phyloP scores from a whole-genome alignment of 2,888 invertebrate species.

The Epistrophella euchroma region DNA sequence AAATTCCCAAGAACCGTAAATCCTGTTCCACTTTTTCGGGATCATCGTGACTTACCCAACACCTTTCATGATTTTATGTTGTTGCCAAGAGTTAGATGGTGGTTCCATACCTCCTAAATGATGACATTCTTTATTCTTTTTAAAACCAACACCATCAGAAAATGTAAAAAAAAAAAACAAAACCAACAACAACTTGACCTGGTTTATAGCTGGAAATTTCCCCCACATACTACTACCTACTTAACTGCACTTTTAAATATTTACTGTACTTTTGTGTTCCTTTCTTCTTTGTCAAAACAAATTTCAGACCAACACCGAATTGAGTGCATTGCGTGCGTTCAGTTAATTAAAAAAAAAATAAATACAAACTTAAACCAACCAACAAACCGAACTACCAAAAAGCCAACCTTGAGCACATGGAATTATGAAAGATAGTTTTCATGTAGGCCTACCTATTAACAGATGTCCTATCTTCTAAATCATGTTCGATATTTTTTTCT shows the following conservation, averaged over 20 bases:
- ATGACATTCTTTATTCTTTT: conserved; percentile 35
- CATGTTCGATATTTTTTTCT: not conserved
- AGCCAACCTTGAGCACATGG: conserved; percentile 23
- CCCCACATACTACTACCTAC: conserved; percentile 5
- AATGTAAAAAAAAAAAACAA: not conserved
- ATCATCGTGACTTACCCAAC: conserved; percentile 50
- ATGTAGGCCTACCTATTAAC: not conserved
- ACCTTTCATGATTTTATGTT: conserved; percentile 42
- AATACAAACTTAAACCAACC: not conserved
- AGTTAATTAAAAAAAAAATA: not conserved
- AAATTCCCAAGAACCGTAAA: conserved; percentile 50
- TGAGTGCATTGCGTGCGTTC: conserved; percentile 7
- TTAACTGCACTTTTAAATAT: conserved; percentile 21
- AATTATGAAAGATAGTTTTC: not conserved
- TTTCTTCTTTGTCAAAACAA: conserved; percentile 31
- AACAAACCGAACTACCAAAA: not conserved
- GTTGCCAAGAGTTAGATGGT: conserved; percentile 34
- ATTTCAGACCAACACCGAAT: conserved; percentile 7
- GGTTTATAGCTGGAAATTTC: conserved; percentile 18
- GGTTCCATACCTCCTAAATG: conserved; percentile 34
- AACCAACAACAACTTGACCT: conserved; percentile 28
- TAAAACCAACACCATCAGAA: not conserved
- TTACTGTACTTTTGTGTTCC: conserved; percentile 20
- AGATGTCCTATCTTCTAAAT: not conserved
- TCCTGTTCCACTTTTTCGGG: conserved; percentile 58